These are phyloP conservation scores for Syngnathoides biaculeatus DNA, from an alignment of 2,113 vertebrate genomes.

Conservation along the genomic window DNA sequence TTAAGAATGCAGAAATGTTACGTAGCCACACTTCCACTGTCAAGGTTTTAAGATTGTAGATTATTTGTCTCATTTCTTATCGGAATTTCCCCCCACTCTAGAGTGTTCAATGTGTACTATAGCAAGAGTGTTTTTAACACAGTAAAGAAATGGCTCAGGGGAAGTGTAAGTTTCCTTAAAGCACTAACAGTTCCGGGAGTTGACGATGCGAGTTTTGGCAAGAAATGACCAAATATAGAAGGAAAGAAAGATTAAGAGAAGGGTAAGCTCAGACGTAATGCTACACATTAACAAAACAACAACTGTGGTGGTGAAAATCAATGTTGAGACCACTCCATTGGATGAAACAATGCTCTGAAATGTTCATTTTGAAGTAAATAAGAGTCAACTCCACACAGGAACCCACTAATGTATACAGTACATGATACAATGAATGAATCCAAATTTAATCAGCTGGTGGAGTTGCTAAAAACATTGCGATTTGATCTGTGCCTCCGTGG, in stretches of 20 bases:
- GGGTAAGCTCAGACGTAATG: background rate
- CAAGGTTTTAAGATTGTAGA: background rate
- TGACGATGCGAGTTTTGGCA: slow-evolving; percentile 36
- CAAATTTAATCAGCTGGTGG: background rate
- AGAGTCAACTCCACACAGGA: slow-evolving; percentile 48
- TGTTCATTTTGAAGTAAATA: slow-evolving; percentile 7
- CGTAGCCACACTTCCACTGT: background rate
- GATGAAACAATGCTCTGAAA: background rate
- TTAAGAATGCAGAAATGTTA: background rate
- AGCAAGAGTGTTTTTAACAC: slow-evolving; percentile 23
- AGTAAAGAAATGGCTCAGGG: slow-evolving; percentile 19
- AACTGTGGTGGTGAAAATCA: slow-evolving; percentile 2
- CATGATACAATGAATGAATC: background rate
- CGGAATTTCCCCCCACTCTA: background rate
- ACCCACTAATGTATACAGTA: background rate
- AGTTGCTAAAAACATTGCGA: background rate
- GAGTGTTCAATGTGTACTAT: slow-evolving; percentile 5
- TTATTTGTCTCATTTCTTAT: background rate
- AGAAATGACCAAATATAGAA: slow-evolving; percentile 38
- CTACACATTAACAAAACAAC: slow-evolving; percentile 13
- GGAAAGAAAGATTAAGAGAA: slow-evolving; percentile 14
- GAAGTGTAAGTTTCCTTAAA: slow-evolving; percentile 17
- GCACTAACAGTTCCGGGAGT: slow-evolving; percentile 36
- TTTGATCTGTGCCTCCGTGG: slow-evolving; percentile 77
- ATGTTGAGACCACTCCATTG: background rate